Evolutionary conservation across 2,888 invertebrate species (phyloP).

Genomic region (Branchellion lobata): DNA sequence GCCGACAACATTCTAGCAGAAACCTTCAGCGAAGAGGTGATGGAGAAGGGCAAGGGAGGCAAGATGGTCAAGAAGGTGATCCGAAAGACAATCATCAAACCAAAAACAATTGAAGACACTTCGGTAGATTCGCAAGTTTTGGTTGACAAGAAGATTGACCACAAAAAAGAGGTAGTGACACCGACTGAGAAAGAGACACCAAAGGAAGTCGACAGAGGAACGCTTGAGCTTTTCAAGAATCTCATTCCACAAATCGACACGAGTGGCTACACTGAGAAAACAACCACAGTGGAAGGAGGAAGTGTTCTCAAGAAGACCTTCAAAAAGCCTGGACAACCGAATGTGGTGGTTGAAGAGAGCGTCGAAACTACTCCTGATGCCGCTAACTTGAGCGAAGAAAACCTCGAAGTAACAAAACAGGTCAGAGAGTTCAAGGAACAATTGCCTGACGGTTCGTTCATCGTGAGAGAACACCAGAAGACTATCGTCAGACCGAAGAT

Average conservation of each 20-base stretch:
- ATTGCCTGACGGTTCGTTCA: not conserved
- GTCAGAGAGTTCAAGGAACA: not conserved
- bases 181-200: no score
- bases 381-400: not conserved
- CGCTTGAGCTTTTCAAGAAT: no score
- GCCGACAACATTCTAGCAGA: conserved; percentile 6
- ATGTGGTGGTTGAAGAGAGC: not conserved
- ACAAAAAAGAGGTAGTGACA: not conserved
- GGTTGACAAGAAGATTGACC: no score
- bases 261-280: no score
- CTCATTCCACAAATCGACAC: no score
- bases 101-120: conserved; percentile 20
- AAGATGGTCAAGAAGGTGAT: not conserved
- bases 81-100: conserved; percentile 22
- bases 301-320: no score
- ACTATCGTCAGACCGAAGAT: not conserved
- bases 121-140: no score
- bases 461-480: not conserved
- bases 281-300: no score
- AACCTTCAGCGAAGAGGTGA: not conserved
- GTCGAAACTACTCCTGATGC: not conserved
- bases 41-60: conserved; percentile 7
- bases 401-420: not conserved
- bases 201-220: no score
- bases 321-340: no score